These are phyloP conservation scores for Nymphalis polychloros DNA, from an alignment of 2,888 invertebrate genomes.

Conservation along the genomic window DNA sequence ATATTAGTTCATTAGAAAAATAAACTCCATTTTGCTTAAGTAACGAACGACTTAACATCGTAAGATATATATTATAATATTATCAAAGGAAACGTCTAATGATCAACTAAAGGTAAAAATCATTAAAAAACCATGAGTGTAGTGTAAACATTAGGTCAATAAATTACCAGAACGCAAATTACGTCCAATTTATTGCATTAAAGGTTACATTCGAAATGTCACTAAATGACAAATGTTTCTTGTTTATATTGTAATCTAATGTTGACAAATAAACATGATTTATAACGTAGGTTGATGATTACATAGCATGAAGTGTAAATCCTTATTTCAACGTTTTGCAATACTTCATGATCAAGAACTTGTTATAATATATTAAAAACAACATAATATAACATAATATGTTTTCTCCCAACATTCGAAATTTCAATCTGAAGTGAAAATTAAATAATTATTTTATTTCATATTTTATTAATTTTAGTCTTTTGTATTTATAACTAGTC, in stretches of 20 bases:
- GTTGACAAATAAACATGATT: constrained; percentile 31
- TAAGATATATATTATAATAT: background rate
- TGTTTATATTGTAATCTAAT: constrained; percentile 17
- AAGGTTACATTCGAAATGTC: constrained; percentile 59
- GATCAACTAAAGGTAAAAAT: background rate
- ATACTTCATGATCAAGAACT: background rate
- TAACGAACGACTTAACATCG: background rate
- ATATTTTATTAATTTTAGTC: too few relatives aligned
- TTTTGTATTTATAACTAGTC: too few relatives aligned
- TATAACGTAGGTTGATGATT: constrained; percentile 22
- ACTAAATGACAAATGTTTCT: constrained; percentile 28
- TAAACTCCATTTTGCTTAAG: too few relatives aligned
- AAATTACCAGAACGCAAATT: constrained; percentile 67
- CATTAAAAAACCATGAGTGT: constrained; percentile 1
- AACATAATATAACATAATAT: too few relatives aligned
- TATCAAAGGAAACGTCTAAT: background rate
- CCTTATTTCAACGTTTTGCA: constrained; percentile 5
- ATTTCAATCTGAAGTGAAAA: too few relatives aligned
- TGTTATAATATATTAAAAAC: background rate
- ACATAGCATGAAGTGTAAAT: constrained; percentile 9
- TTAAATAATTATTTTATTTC: too few relatives aligned
- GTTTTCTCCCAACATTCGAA: too few relatives aligned
- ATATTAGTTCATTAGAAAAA: background rate
- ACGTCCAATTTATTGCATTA: constrained; percentile 56
- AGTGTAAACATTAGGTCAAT: constrained; percentile 55